Base-by-base conservation (phyloP, 2,888 invertebrate genomes). In the Itoplectis maculator region DNA sequence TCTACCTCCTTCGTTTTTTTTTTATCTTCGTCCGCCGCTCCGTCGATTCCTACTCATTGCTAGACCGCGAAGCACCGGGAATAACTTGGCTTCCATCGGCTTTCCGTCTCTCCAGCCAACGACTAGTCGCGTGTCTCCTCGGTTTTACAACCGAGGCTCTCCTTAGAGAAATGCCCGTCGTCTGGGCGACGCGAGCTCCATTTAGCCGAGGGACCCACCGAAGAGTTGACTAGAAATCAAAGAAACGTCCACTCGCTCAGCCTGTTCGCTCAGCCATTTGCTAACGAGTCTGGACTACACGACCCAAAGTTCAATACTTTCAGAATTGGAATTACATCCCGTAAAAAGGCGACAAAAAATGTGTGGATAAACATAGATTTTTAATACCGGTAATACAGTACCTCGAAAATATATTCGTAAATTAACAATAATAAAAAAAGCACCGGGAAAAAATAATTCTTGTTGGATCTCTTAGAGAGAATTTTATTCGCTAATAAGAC, bases 31-130 rank as follows among this genome's bases (percentile, higher is more conserved):
- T 72, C 79, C 59, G 35, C 72, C 76, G 66, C 79, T 79, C 68
- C 61, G 45, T 70, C 63, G 23, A 61, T 61, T 15, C 11, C 37
- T 18, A 61, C 61, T 11, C 29, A 15, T 20, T 68, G 63, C 42
- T 40, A 76, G 77, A 23, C 54, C 59, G n/a, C 69, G 66, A 79
- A 78, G 9, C 74, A 76, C 81, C 86, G 84, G 86, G 85, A 87
- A 87, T 87, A 87, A 84, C 86, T 84, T 51, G 68, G 66, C 76
- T 78, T 80, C 45, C 45, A 72, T 72, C 70, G 70, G 45, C 45
- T 9, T 59, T 72, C 45, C n/a, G n/a, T n/a, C 15, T 45, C 42
- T 61, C 61, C 37, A 59, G 56, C 23, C 23, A n/a, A n/a, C 5
- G 42, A 29, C 9, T 35, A 23, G 29, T 0, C 23, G 20, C 23